Percentiles rank a stretch among this genome's conserved stretches.
phyloP scores from a whole-genome alignment of 2,888 invertebrate species.

The Drosophila meridiana region DNA sequence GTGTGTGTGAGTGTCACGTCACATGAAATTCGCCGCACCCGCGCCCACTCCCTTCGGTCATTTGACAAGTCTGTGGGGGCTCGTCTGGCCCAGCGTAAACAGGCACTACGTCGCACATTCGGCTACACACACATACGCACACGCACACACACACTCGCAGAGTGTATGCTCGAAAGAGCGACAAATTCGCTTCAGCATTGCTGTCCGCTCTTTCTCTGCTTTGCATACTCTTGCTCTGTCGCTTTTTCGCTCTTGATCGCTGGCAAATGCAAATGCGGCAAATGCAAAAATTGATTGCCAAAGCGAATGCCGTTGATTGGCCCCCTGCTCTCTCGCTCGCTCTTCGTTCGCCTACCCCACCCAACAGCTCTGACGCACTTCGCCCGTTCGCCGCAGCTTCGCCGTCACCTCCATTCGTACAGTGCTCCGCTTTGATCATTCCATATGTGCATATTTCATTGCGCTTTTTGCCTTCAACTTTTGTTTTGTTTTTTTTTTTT shows the following conservation, averaged over 20 bases:
- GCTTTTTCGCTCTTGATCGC: constrained; percentile 31
- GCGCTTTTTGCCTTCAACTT: constrained; percentile 64
- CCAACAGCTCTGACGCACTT: constrained; percentile 63
- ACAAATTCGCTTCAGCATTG: constrained; percentile 29
- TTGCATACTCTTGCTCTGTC: constrained; percentile 18
- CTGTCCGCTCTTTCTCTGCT: constrained; percentile 34
- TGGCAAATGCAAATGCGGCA: constrained; percentile 53
- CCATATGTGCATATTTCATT: constrained; percentile 39
- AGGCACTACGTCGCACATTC: constrained; percentile 48
- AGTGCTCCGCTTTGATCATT: constrained; percentile 50
- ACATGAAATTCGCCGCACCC: constrained; percentile 42
- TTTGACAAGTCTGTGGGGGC: constrained; percentile 59
- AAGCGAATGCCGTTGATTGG: constrained; percentile 56
- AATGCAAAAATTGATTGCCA: constrained; percentile 52
- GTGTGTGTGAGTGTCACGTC: constrained; percentile 33
- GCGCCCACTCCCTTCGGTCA: constrained; percentile 42
- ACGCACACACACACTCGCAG: constrained; percentile 10
- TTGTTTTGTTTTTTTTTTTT: constrained; percentile 33
- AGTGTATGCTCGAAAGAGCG: constrained; percentile 39
- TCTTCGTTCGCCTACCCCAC: background rate
- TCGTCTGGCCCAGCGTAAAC: constrained; percentile 57
- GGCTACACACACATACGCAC: constrained; percentile 11
- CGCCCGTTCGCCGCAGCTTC: constrained; percentile 16
- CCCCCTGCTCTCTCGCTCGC: constrained; percentile 18
- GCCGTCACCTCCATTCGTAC: constrained; percentile 10